Conservation (phyloP, 2,888 invertebrate species). For the Rotaria magnacalcarata region DNA sequence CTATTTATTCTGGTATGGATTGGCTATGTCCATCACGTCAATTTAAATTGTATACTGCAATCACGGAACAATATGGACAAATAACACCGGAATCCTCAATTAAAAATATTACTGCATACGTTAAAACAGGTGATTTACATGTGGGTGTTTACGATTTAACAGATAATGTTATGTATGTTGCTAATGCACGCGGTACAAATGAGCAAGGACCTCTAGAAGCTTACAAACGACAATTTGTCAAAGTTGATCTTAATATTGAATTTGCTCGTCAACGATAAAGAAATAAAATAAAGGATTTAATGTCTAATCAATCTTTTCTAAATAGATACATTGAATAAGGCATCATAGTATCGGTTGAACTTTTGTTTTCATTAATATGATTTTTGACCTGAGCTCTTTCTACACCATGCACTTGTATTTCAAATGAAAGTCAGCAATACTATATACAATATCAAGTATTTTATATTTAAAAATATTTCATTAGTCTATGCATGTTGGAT, state of each 20-base stretch:
- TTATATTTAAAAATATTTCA: too few relatives aligned
- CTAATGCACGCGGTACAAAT: conserved; percentile 42
- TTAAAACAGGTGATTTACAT: conserved; percentile 41
- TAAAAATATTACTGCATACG: conserved; percentile 39
- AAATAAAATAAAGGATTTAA: neutral
- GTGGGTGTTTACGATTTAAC: conserved; percentile 45
- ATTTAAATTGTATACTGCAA: conserved; percentile 20
- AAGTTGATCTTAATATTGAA: conserved; percentile 36
- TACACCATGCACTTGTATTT: too few relatives aligned
- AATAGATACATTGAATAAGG: too few relatives aligned
- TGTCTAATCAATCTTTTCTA: too few relatives aligned
- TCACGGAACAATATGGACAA: conserved; percentile 41
- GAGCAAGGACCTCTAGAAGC: conserved; percentile 44
- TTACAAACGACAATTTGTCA: conserved; percentile 39
- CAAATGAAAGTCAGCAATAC: too few relatives aligned
- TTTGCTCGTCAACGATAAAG: neutral
- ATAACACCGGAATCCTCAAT: conserved; percentile 43
- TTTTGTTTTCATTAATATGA: too few relatives aligned
- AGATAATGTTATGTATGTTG: conserved; percentile 42
- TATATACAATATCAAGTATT: too few relatives aligned
- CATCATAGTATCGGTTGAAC: too few relatives aligned
- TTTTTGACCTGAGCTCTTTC: too few relatives aligned
- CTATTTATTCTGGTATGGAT: conserved; percentile 45
- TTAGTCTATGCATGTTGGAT: too few relatives aligned
- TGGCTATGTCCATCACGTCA: conserved; percentile 41